A percentile compares a stretch with the other conserved stretches of the same genome.
Conservation (phyloP, 2,888 invertebrate species). For the Cybosia mesomella region DNA sequence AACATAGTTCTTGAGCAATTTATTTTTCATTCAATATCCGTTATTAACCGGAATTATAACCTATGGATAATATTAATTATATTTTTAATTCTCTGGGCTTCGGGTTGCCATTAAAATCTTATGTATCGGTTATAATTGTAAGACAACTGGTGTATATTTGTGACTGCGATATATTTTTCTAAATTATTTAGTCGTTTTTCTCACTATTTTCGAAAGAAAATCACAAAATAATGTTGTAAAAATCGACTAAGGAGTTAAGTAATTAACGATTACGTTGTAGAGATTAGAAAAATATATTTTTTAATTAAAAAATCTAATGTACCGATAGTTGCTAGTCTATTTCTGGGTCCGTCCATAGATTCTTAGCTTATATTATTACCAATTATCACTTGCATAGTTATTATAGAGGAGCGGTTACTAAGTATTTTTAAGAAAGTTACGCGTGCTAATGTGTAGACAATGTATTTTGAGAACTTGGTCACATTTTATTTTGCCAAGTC, state of each 20-base stretch:
- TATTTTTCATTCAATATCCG: background rate
- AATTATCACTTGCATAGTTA: slow-evolving; percentile 50
- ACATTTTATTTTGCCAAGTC: background rate
- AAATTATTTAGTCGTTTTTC: slow-evolving; percentile 34
- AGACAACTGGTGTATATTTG: slow-evolving; percentile 35
- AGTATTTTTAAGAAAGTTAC: slow-evolving; percentile 34
- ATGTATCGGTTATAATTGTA: slow-evolving; percentile 50
- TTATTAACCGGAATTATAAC: slow-evolving; percentile 22
- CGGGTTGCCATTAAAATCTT: slow-evolving; percentile 66
- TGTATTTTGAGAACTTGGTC: slow-evolving; percentile 17
- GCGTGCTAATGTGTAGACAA: slow-evolving; percentile 18
- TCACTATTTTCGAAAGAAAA: slow-evolving; percentile 15
- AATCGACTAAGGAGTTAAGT: slow-evolving; percentile 41
- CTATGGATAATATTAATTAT: slow-evolving; percentile 44
- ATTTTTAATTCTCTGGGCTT: slow-evolving; percentile 63
- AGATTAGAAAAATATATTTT: slow-evolving; percentile 32
- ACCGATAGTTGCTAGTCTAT: slow-evolving; percentile 60
- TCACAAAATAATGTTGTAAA: slow-evolving; percentile 16
- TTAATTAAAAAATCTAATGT: slow-evolving; percentile 41
- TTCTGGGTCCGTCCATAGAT: slow-evolving; percentile 61
- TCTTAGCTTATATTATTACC: slow-evolving; percentile 53
- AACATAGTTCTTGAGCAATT: background rate
- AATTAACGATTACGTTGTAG: slow-evolving; percentile 39
- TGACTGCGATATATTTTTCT: slow-evolving; percentile 38
- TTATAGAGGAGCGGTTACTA: slow-evolving; percentile 48